Conservation (phyloP, 2,797 vertebrate species). For the Dryobates pubescens region DNA sequence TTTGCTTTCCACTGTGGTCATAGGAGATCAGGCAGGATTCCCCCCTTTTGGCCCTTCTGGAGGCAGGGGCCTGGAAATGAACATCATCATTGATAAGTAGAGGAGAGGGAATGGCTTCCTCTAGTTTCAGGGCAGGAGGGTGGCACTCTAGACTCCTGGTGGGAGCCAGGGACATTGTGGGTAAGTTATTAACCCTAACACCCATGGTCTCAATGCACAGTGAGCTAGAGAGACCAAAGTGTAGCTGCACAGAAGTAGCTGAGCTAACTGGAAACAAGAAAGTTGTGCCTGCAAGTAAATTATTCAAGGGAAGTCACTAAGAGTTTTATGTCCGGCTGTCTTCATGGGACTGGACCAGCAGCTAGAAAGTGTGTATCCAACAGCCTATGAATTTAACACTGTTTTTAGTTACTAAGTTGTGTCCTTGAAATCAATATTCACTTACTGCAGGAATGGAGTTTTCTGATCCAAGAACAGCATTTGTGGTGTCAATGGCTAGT, state of each 20-base stretch:
- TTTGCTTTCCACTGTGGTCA: neutral
- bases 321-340: neutral
- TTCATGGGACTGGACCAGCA: neutral
- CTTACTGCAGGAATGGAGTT: neutral
- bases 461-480: neutral
- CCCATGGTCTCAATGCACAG: neutral
- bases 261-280: neutral
- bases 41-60: neutral
- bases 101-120: neutral
- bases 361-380: neutral
- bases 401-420: neutral
- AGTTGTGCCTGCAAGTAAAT: neutral
- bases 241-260: neutral
- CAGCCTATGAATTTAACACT: neutral
- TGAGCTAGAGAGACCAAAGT: neutral
- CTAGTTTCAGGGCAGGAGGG: neutral
- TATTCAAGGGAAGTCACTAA: neutral
- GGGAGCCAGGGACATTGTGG: neutral
- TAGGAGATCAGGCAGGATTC: neutral
- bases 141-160: neutral
- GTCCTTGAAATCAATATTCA: slow-evolving; percentile 1
- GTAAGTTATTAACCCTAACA: neutral
- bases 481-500: neutral
- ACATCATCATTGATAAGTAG: neutral
- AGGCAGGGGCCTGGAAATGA: neutral